Evolutionary conservation across 2,888 invertebrate genomes (phyloP), one percentile per base, ranked within the genome.

Genomic region (Eupithecia pulchellata): DNA sequence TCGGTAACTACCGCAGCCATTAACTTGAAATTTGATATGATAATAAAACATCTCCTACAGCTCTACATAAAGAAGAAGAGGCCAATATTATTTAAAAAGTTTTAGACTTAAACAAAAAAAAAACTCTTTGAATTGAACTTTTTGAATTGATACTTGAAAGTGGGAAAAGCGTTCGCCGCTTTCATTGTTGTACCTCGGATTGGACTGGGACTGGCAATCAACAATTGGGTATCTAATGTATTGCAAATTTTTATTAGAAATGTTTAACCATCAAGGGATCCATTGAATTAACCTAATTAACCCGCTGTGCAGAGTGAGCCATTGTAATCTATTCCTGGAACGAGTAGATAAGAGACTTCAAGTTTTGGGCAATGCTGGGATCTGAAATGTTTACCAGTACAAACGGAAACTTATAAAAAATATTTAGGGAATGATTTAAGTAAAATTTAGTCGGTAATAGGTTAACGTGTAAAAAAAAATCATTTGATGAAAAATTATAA

Each of bases 301-400:
- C 52, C 25, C 42, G 9, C 42, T 52, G 52, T 20, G 25, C 13
- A 39, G 60, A 60, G 64, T 36, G 25, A 57, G 57, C 60, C 69
- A 76, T 75, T 78, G 78, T 78, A 75, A 78, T 78, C 77, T 77
- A 77, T 78, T 78, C 67, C 71, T 70, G 68, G 60, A 27, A 29
- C 47, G 68, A 72, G 68, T 71, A 75, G 75, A 72, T 68, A 72
- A 67, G 71, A 66, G 63, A 36, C 42, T 29, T 30, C 64, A 73
- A 69, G 64, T 73, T 73, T 69, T 36, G 67, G 69, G 61, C 20
- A 58, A 57, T 34, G 66, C 32, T 4, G 30, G 29, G 52, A 34
- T 13, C 34, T 36, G 34, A 25, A 36, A 34, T 52, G 47, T 20
- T 20, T 47, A 47, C 47, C 47, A 20, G 47, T 20, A 39, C 20